Evolutionary conservation across 2,888 invertebrate genomes (phyloP).

Genomic region (Agapostemon virescens): DNA sequence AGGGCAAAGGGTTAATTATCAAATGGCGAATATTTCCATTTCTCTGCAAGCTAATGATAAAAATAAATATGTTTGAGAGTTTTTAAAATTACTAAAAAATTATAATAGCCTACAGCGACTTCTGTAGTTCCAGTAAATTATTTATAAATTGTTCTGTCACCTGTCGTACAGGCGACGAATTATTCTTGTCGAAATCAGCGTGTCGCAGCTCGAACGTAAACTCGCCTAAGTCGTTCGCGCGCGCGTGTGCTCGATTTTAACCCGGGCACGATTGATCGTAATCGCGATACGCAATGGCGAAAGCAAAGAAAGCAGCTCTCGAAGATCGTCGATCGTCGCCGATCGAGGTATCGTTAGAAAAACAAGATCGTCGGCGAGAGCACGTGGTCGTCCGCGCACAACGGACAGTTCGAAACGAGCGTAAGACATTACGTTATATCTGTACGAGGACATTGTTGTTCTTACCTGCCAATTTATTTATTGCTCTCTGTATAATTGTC

Average conservation of each 20-base stretch:
- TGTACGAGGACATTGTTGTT: slow-evolving; percentile 68
- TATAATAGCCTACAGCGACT: no score
- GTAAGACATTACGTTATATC: slow-evolving; percentile 61
- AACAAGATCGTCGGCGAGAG: slow-evolving; percentile 30
- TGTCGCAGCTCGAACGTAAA: background rate
- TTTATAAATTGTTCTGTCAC: background rate
- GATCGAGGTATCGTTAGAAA: slow-evolving; percentile 8
- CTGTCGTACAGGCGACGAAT: background rate
- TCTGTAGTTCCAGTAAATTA: no score
- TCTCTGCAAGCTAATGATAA: no score
- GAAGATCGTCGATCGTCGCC: slow-evolving; percentile 44
- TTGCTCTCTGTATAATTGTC: slow-evolving; percentile 68
- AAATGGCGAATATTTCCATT: no score
- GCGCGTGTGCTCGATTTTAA: slow-evolving; percentile 12
- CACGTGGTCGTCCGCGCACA: slow-evolving; percentile 45
- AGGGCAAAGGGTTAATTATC: no score
- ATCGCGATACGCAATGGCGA: slow-evolving; percentile 43
- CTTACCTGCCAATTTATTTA: slow-evolving; percentile 66
- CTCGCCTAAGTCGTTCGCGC: background rate
- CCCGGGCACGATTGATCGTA: slow-evolving; percentile 67
- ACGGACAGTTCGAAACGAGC: slow-evolving; percentile 51
- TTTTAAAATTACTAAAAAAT: no score
- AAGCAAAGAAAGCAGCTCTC: background rate
- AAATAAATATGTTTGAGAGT: background rate
- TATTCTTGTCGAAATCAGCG: background rate